A percentile compares a stretch with the other conserved stretches of the same genome.
phyloP scores from a whole-genome alignment of 2,888 invertebrate genomes.

The Sinelater perroti region DNA sequence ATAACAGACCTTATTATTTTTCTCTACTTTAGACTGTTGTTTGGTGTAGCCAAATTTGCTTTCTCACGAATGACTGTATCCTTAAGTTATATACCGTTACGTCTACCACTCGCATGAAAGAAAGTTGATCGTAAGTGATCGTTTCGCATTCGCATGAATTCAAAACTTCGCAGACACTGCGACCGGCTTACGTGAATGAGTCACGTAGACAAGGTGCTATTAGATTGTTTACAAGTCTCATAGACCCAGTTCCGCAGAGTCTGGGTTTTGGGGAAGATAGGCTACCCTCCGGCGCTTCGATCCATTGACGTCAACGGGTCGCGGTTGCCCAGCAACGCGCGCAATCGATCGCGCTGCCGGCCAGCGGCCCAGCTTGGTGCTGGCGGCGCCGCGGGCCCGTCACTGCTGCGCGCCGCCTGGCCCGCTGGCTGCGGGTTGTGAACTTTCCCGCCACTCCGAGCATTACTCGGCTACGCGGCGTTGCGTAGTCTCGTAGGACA shows the following conservation, averaged over 20 bases:
- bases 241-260: slow-evolving; percentile 22
- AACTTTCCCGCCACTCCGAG: slow-evolving; percentile 30
- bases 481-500: slow-evolving; percentile 26
- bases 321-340: slow-evolving; percentile 46
- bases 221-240: slow-evolving; percentile 25
- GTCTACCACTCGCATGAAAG: no score
- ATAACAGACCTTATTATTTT: no score
- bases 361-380: slow-evolving; percentile 27
- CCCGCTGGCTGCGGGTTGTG: slow-evolving; percentile 19
- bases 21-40: no score
- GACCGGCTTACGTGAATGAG: slow-evolving; percentile 13
- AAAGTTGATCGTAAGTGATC: no score
- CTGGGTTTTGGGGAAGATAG: slow-evolving; percentile 18
- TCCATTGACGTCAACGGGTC: slow-evolving; percentile 44
- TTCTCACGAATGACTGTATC: no score
- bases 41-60: no score
- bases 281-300: slow-evolving; percentile 36
- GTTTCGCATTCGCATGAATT: no score
- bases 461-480: slow-evolving; percentile 16
- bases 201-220: slow-evolving; percentile 18
- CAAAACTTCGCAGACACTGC: no score
- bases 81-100: no score
- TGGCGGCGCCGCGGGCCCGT: slow-evolving; percentile 1
- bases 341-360: slow-evolving; percentile 43
- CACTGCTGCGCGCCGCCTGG: slow-evolving; percentile 2